Evolutionary conservation across 2,888 invertebrate genomes (phyloP).

Genomic region (Embidobia sp.): DNA sequence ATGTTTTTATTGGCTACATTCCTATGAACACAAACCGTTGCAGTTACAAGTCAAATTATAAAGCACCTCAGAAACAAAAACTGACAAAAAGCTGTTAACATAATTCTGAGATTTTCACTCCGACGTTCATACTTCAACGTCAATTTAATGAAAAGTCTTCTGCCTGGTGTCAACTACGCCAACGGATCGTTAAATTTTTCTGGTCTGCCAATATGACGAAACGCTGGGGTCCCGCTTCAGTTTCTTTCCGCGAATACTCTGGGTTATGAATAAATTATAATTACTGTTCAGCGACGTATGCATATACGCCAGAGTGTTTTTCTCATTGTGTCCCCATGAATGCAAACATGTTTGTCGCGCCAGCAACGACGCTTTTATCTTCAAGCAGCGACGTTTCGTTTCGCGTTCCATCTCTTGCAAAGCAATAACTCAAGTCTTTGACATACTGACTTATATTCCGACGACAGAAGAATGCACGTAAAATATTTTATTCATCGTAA

Average conservation of each 20-base stretch:
- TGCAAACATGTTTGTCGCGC: constrained; percentile 23
- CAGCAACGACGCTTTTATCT: constrained; percentile 26
- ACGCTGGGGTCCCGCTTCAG: neutral
- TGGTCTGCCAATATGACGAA: constrained; percentile 24
- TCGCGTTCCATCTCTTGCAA: neutral
- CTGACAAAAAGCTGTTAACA: neutral
- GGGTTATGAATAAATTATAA: constrained; percentile 41
- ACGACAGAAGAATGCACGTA: no score
- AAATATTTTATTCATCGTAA: no score
- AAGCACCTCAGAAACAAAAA: neutral
- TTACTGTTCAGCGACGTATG: constrained; percentile 28
- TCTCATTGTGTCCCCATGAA: constrained; percentile 18
- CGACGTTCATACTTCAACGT: neutral
- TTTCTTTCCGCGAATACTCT: constrained; percentile 6
- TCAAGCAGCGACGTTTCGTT: constrained; percentile 26
- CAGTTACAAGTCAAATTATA: neutral
- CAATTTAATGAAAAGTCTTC: constrained; percentile 12
- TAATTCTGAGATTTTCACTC: neutral
- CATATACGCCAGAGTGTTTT: constrained; percentile 6
- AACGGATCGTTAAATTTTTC: constrained; percentile 41
- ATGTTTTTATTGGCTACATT: no score
- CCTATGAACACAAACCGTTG: no score
- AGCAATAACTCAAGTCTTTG: neutral
- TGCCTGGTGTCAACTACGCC: constrained; percentile 3
- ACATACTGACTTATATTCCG: no score